Evolutionary conservation across 2,797 vertebrate species (phyloP), one percentile per base, ranked within the genome.

Genomic region (Euthynnus affinis): DNA sequence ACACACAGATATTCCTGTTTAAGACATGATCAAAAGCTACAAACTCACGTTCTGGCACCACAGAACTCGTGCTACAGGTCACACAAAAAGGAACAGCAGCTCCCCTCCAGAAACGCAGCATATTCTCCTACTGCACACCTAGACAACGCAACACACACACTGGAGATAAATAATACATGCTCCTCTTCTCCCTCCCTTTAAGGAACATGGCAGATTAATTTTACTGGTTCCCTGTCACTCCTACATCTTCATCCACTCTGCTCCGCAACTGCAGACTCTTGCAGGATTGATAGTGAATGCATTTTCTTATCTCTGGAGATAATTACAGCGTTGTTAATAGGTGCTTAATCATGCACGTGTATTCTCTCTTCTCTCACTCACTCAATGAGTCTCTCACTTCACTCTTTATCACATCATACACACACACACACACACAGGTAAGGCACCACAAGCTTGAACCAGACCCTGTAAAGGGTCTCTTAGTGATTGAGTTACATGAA

Each of bases 241-340:
- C 79, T 44, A 91, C 82, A 68, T 89, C 90, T 91, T 89, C 82
- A 92, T 89, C 81, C 32, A 55, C 74, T 81, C 71, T 40, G 72
- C 81, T 79, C 25, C 5, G 37, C 62, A 78, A 75, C 79, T 74
- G 75, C 70, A 1, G 49, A 74, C 52, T 76, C 53, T 59, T 57
- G 69, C 72, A 83, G 71, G 63, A 75, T 74, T 81, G 80, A 89
- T 78, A 81, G 70, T 46, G 57, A 88, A 91, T 91, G 79, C 27
- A 82, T 86, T 90, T 87, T 85, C 85, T 84, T 88, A 91, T 91
- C 88, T 87, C 87, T 77, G 20, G 63, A 85, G 74, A 90, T 90
- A 88, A 92, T 93, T 87, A 89, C 86, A 86, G 68, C 64, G 64
- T 65, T 85, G 78, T 77, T 81, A 86, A 88, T 76, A 62, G 60